These are phyloP conservation scores for Atherinosoma microstoma DNA, from an alignment of 2,797 vertebrate species.

Conservation along the genomic window DNA sequence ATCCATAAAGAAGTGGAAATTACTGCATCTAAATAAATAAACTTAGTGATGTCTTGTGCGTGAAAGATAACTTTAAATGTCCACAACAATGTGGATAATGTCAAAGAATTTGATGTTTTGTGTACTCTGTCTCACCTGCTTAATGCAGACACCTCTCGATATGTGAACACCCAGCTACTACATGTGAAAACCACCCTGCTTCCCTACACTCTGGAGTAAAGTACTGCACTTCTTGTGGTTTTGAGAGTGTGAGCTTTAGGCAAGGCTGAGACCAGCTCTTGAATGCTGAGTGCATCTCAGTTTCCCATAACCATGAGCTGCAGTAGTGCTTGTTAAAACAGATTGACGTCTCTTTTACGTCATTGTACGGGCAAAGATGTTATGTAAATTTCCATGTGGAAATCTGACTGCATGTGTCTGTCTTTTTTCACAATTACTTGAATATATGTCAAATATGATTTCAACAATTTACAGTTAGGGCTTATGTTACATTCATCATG, in stretches of 20 bases:
- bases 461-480: conserved; percentile 11
- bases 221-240: conserved; percentile 22
- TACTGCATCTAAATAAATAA: not conserved
- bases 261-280: conserved; percentile 29
- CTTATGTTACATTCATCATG: not conserved
- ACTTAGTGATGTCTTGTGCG: not conserved
- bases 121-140: conserved; percentile 3
- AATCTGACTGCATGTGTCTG: conserved; percentile 37
- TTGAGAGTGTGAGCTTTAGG: conserved; percentile 31
- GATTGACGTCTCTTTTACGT: conserved; percentile 67
- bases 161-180: conserved; percentile 17
- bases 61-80: conserved; percentile 9
- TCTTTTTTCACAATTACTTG: conserved; percentile 25
- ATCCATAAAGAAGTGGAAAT: not conserved
- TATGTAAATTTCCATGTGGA: conserved; percentile 57
- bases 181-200: conserved; percentile 20
- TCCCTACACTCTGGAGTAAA: conserved; percentile 15
- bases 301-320: conserved; percentile 62
- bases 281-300: conserved; percentile 49
- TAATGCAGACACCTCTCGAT: conserved; percentile 2
- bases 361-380: conserved; percentile 47
- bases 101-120: conserved; percentile 7
- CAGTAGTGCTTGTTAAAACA: conserved; percentile 43
- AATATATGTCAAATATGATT: conserved; percentile 5
- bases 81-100: not conserved